Evolutionary conservation across 2,888 invertebrate genomes (phyloP).

Genomic region (Eilema caniola): DNA sequence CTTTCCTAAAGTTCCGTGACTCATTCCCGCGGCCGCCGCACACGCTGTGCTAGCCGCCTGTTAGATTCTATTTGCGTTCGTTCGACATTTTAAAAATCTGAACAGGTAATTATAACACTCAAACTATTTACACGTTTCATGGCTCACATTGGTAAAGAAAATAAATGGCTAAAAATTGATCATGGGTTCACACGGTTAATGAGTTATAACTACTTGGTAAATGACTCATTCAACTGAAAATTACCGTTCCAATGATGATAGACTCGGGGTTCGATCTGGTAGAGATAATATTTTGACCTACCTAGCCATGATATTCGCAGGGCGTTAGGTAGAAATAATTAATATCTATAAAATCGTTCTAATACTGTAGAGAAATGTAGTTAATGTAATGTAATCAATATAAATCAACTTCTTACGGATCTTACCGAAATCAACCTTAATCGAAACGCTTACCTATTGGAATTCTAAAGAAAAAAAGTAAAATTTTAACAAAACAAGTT

Average conservation of each 20-base stretch:
- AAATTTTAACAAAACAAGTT: conserved; percentile 19
- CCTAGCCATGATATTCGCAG: too few relatives aligned
- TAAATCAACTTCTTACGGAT: neutral
- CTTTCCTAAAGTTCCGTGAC: neutral
- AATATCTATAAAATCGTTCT: neutral
- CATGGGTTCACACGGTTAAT: too few relatives aligned
- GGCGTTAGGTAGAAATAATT: too few relatives aligned
- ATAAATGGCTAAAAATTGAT: neutral
- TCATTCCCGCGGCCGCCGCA: neutral
- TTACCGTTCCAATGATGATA: neutral
- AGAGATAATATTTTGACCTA: too few relatives aligned
- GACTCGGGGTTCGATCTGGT: too few relatives aligned
- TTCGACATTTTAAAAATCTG: neutral
- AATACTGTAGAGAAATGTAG: neutral
- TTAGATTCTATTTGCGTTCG: neutral
- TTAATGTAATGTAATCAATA: conserved; percentile 14
- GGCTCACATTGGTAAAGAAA: neutral
- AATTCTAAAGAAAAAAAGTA: neutral
- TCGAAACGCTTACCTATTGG: neutral
- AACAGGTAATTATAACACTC: conserved; percentile 1
- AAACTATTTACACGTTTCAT: neutral
- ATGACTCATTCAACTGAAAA: neutral
- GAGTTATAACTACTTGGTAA: too few relatives aligned
- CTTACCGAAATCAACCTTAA: neutral
- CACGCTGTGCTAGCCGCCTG: neutral